phyloP scores from a whole-genome alignment of 2,888 invertebrate genomes.

The Hydraecia micacea region DNA sequence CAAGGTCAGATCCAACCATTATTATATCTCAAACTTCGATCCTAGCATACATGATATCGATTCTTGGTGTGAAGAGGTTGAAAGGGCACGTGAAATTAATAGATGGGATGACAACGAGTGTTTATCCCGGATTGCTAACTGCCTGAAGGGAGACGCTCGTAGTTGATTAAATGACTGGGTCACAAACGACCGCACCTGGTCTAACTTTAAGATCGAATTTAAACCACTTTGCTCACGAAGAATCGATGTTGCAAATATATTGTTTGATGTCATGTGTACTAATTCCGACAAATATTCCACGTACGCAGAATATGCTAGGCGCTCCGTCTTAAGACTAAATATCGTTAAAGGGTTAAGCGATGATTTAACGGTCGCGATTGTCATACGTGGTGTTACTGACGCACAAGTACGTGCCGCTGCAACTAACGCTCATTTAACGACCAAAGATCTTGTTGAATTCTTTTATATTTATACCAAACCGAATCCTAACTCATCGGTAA shows the following conservation, averaged over 20 bases:
- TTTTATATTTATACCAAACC: not conserved
- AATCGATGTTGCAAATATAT: no score
- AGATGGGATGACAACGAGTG: not conserved
- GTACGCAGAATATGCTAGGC: no score
- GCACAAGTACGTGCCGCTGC: not conserved
- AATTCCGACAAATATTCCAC: no score
- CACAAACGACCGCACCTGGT: not conserved
- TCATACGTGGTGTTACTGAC: not conserved
- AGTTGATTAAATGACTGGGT: not conserved
- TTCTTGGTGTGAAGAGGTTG: not conserved
- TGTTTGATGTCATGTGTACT: no score
- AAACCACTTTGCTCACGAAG: not conserved
- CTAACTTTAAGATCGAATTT: not conserved
- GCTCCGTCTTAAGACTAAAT: no score
- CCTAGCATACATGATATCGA: not conserved
- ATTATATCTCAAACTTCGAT: slow-evolving; percentile 2
- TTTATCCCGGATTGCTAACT: not conserved
- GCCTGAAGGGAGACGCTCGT: not conserved
- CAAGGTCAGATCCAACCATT: slow-evolving; percentile 7
- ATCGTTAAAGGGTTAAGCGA: no score
- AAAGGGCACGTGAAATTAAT: no score
- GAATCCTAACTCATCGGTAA: not conserved
- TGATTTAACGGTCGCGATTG: not conserved
- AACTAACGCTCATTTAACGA: not conserved
- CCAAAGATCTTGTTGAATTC: not conserved